Base-by-base conservation (phyloP, 2,888 invertebrate genomes). In the Eucriotettix oculatus region DNA sequence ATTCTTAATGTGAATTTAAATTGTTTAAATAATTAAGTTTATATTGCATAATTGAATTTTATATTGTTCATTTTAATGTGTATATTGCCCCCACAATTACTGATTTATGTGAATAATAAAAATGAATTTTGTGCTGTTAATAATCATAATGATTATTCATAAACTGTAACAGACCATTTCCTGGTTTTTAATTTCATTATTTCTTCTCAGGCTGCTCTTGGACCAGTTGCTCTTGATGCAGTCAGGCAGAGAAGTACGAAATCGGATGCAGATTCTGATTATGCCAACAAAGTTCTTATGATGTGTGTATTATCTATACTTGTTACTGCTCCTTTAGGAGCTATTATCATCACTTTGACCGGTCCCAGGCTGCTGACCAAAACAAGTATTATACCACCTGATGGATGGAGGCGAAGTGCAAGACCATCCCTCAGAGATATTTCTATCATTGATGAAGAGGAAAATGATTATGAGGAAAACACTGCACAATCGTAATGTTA, bases 351-450 rank as follows among this genome's bases (percentile, higher is more conserved):
- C 64, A 85, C 88, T 0, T 69, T 90, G 14, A 77, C 84, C 0
- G 91, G 91, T 0, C 86, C 88, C 0, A 80, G 82, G 62, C 41
- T 58, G 11, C 56, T 61, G 16, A 61, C 54, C 41, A 58, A 58
- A 56, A 58, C 61, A 9, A 48, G 58, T 17, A 48, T 16, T n/a
- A 57, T 60, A 7, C 54, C 61, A 52, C 55, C 58, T 60, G 87
- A 68, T n/a, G 68, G 86, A 61, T 90, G 90, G 90, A 80, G 86
- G 16, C 80, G 88, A 65, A 85, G 87, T 57, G 86, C 90, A 69
- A 78, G 89, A 62, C 90, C 89, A 7, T 90, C 90, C 0, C 86
- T 91, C 60, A 81, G 90, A 56, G 90, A 90, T 71, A 90, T 91
- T 64, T 87, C 89, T 65, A 90, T 91, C 71, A 88, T 89, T 71